Evolutionary conservation across 2,113 vertebrate genomes (phyloP).

Genomic region (Phylloscopus trochilus): DNA sequence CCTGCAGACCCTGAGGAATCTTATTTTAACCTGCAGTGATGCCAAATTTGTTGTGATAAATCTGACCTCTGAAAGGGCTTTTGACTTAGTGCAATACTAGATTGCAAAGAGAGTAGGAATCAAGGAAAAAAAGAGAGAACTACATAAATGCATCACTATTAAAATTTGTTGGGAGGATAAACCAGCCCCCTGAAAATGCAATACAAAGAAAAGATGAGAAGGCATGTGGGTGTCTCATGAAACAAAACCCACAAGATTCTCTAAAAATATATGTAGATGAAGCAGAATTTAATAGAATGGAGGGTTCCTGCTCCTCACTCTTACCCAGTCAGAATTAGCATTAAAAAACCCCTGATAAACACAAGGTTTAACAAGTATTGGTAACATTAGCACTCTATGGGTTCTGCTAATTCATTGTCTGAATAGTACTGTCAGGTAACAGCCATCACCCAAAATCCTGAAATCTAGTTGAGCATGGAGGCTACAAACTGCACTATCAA

Average conservation of each 20-base stretch:
- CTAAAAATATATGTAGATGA: not conserved
- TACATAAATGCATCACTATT: not conserved
- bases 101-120: not conserved
- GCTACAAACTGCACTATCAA: not conserved
- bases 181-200: not conserved
- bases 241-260: not conserved
- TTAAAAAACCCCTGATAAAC: not conserved
- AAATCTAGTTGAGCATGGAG: not conserved
- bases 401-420: not conserved
- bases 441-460: not conserved
- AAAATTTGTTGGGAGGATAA: not conserved
- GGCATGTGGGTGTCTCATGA: not conserved
- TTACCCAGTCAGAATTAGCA: not conserved
- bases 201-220: not conserved
- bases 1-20: not conserved
- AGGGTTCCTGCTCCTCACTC: not conserved
- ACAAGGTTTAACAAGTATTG: not conserved
- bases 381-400: not conserved
- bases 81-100: not conserved
- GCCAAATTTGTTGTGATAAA: not conserved
- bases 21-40: not conserved
- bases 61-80: not conserved
- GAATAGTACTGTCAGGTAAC: not conserved
- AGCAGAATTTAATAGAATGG: not conserved
- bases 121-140: not conserved